These are phyloP conservation scores for Tipula helvola DNA, from an alignment of 2,888 invertebrate genomes.

Conservation along the genomic window DNA sequence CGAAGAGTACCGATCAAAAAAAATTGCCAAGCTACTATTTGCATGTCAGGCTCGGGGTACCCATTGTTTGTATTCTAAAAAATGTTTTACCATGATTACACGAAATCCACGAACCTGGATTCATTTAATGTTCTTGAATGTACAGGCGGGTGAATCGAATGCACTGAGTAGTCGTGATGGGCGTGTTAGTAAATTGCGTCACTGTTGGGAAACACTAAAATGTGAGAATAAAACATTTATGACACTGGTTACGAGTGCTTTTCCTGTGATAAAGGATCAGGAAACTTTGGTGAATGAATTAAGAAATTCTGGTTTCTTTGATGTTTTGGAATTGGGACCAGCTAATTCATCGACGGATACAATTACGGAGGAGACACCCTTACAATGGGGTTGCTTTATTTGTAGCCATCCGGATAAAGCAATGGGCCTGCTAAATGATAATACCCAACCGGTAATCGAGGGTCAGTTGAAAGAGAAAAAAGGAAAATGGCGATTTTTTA, in stretches of 20 bases:
- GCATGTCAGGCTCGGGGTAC: slow-evolving; percentile 73
- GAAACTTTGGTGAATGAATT: slow-evolving; percentile 76
- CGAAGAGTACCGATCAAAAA: slow-evolving; percentile 75
- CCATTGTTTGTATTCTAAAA: slow-evolving; percentile 76
- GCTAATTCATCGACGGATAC: background rate
- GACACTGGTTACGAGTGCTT: slow-evolving; percentile 86
- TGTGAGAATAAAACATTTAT: slow-evolving; percentile 81
- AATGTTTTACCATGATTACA: slow-evolving; percentile 65
- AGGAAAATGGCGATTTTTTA: slow-evolving; percentile 81
- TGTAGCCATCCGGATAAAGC: slow-evolving; percentile 89
- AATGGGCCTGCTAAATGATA: slow-evolving; percentile 64
- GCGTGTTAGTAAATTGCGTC: slow-evolving; percentile 70
- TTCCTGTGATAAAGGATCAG: slow-evolving; percentile 67
- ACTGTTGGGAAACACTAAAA: slow-evolving; percentile 91
- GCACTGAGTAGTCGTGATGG: slow-evolving; percentile 71
- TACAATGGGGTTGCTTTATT: slow-evolving; percentile 80
- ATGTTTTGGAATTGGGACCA: slow-evolving; percentile 60
- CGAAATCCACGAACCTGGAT: slow-evolving; percentile 83
- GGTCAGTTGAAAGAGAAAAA: slow-evolving; percentile 86
- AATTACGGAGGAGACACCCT: slow-evolving; percentile 21
- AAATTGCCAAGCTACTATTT: slow-evolving; percentile 78
- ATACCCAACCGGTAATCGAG: slow-evolving; percentile 78
- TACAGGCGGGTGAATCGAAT: slow-evolving; percentile 62
- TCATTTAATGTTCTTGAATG: slow-evolving; percentile 89
- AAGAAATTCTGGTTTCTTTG: slow-evolving; percentile 76